These are phyloP conservation scores for Psilanteris sp. DNA, from an alignment of 1,140 invertebrate species.

Conservation along the genomic window DNA sequence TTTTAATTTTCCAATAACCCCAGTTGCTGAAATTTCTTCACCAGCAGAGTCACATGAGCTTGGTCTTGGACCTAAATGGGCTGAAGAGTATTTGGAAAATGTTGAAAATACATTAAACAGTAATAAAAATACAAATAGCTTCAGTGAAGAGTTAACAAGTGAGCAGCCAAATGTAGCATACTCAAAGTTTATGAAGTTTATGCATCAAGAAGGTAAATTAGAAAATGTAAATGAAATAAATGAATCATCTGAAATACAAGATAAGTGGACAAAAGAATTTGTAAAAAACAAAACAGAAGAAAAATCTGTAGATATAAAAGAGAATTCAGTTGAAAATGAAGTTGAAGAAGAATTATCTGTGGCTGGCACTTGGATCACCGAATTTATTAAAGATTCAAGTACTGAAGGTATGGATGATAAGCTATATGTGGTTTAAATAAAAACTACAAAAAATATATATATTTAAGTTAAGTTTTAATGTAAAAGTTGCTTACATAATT, in stretches of 20 bases:
- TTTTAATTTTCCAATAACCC: constrained; percentile 32
- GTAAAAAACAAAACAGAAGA: constrained; percentile 67
- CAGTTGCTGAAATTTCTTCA: constrained; percentile 35
- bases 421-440: no score
- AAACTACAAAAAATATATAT: no score
- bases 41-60: constrained; percentile 73
- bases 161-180: constrained; percentile 86
- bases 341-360: constrained; percentile 68
- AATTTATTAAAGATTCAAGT: constrained; percentile 68
- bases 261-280: constrained; percentile 79
- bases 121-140: constrained; percentile 53
- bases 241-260: constrained; percentile 67
- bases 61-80: constrained; percentile 81
- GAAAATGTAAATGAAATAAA: constrained; percentile 74
- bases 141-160: constrained; percentile 78
- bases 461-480: no score
- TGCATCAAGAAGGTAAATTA: constrained; percentile 87
- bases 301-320: constrained; percentile 62
- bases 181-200: constrained; percentile 92
- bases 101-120: constrained; percentile 67
- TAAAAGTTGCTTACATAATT: no score
- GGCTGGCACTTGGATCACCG: constrained; percentile 72
- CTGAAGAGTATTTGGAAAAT: constrained; percentile 82
- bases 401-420: constrained; percentile 30
- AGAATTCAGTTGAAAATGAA: constrained; percentile 62